Conservation (phyloP, 2,888 invertebrate genomes). For the Cryptocheilus praepositus region DNA sequence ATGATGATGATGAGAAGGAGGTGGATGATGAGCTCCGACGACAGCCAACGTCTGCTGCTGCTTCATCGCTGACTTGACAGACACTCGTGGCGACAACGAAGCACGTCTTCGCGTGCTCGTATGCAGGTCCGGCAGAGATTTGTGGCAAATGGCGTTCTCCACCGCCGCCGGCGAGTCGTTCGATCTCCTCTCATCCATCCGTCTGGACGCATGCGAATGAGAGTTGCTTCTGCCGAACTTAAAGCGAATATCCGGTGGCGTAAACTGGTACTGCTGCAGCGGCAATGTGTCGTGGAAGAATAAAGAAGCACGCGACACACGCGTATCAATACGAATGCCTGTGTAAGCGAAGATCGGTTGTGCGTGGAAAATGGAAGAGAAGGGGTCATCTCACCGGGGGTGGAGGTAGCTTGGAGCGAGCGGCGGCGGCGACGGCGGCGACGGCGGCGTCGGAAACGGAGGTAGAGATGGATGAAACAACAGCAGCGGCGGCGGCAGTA, state of each 20-base stretch:
- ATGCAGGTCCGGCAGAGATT: constrained; percentile 88
- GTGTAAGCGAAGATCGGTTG: too few species aligned
- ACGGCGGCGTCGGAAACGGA: too few species aligned
- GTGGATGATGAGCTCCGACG: too few species aligned
- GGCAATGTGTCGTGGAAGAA: constrained; percentile 3
- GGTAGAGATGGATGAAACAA: too few species aligned
- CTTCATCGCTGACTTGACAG: constrained; percentile 66
- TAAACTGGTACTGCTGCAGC: constrained; percentile 53
- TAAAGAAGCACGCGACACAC: constrained; percentile 12
- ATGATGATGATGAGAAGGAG: too few species aligned
- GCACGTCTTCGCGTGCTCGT: constrained; percentile 74
- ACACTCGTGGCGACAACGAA: constrained; percentile 70
- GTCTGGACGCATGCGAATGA: constrained; percentile 68
- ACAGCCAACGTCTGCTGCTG: constrained; percentile 39
- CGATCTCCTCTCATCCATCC: constrained; percentile 59
- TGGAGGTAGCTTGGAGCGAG: too few species aligned
- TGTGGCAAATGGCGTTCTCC: constrained; percentile 79
- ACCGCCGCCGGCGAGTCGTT: constrained; percentile 60
- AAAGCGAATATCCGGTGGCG: constrained; percentile 64
- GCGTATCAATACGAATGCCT: too few species aligned
- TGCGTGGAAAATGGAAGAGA: too few species aligned
- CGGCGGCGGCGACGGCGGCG: too few species aligned
- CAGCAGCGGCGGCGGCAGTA: too few species aligned
- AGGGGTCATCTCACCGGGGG: too few species aligned
- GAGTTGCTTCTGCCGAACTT: constrained; percentile 72